Percentiles rank a stretch among this genome's conserved stretches.
These are phyloP conservation scores for Drosophila guanche DNA, from an alignment of 1,140 invertebrate genomes.

Conservation along the genomic window DNA sequence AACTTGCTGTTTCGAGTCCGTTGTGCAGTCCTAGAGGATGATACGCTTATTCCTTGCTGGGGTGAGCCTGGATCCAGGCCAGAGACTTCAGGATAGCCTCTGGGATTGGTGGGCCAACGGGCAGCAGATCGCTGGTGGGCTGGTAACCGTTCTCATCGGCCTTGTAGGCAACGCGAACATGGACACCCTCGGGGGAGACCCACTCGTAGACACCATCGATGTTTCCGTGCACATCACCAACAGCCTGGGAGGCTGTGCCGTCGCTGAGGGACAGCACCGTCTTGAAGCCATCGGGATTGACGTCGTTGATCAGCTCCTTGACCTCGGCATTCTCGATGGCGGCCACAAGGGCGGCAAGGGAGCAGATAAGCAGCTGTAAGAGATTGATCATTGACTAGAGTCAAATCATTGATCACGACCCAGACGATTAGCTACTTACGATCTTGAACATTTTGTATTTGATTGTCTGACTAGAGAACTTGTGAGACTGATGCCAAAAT, in stretches of 20 bases:
- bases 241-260: constrained; percentile 80
- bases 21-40: background rate
- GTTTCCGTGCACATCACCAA: constrained; percentile 71
- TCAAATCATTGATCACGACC: background rate
- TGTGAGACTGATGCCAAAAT: constrained; percentile 37
- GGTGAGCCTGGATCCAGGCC: constrained; percentile 83
- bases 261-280: constrained; percentile 84
- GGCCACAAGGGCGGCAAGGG: constrained; percentile 42
- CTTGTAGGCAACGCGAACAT: constrained; percentile 86
- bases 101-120: constrained; percentile 88
- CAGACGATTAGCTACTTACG: constrained; percentile 32
- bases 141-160: constrained; percentile 84
- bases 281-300: constrained; percentile 83
- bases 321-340: constrained; percentile 51
- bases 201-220: constrained; percentile 85
- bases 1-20: background rate
- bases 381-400: constrained; percentile 11
- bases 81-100: constrained; percentile 86
- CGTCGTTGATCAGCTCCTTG: constrained; percentile 37
- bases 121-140: constrained; percentile 85
- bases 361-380: constrained; percentile 47
- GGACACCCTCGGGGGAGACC: constrained; percentile 86
- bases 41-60: constrained; percentile 43
- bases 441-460: constrained; percentile 52
- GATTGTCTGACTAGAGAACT: constrained; percentile 53